Conservation (phyloP, 2,797 vertebrate genomes). For the Numenius phaeopus region DNA sequence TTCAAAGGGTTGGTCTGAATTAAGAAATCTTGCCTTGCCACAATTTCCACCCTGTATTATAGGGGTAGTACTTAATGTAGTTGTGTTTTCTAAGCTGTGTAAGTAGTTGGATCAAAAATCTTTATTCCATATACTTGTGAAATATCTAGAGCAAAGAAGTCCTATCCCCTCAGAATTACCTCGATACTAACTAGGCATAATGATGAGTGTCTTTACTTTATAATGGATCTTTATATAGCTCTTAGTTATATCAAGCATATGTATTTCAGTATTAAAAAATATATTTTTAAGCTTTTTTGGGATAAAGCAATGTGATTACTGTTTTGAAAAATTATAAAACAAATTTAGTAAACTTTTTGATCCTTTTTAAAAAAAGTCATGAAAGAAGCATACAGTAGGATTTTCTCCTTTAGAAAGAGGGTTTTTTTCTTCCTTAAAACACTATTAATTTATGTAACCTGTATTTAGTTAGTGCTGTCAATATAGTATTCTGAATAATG, state of each 20-base stretch:
- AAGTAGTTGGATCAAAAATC: neutral
- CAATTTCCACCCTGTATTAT: neutral
- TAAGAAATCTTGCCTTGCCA: neutral
- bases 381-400: neutral
- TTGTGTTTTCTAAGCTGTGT: neutral
- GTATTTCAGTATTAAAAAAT: neutral
- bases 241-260: neutral
- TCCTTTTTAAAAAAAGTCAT: neutral
- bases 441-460: neutral
- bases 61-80: neutral
- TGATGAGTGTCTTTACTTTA: neutral
- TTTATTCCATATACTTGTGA: neutral
- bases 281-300: accelerated
- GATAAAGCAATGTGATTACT: neutral
- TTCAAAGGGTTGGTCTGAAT: neutral
- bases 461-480: neutral
- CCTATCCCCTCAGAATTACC: neutral
- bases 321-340: neutral
- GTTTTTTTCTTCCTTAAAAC: neutral
- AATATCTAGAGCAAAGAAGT: neutral
- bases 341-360: neutral
- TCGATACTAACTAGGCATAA: neutral
- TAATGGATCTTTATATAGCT: neutral
- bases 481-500: neutral
- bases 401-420: neutral